Base-by-base conservation (phyloP, 2,797 vertebrate genomes). In the Anniella stebbinsi region DNA sequence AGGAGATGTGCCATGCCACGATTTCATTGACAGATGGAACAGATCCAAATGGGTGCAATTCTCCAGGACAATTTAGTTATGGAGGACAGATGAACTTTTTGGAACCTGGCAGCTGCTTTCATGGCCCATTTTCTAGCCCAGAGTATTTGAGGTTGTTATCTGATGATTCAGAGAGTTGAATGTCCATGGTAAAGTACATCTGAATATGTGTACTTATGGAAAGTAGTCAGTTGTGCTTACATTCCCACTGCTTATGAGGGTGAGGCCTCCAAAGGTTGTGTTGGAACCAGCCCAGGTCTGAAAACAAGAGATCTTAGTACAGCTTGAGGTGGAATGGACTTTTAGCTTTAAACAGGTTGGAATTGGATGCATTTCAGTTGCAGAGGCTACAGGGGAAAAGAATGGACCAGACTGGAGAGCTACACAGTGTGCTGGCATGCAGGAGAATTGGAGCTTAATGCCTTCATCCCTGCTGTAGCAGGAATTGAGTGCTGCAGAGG, bases 401-500 rank as follows among this genome's bases (percentile, higher is more conserved):
- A 38, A 66, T 1, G 1, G 36, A 45, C 63, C 57, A 69, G 17
- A 28, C 2, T 57, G 54, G 57, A 57, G 23, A 63, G 38, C 63
- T 51, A 13, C 41, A 15, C 70, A 38, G 13, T 70, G 48, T 76
- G n/a, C 23, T 70, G 48, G 60, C 77, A 54, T 88, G 66, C 82
- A 86, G 70, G 23, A 66, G 17, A 18, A 81, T 57, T 54, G 18
- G 38, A 60, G 25, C 12, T 87, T 77, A 69, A 36, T 76, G 3
- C 23, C 45, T 78, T 89, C 38, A 72, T 81, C 83, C 30, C 28
- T 91, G 41, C 48, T 73, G 25, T 72, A 48, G 12, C 41, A 87
- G n/a, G 66, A 45, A 80, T 7, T 36, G 67, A 80, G 78, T 51
- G 54, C 33, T 70, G 63, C 33, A 60, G 69, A 75, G 23, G 5